Base-by-base conservation (phyloP, 2,113 vertebrate genomes). In the Lucifuga dentata region DNA sequence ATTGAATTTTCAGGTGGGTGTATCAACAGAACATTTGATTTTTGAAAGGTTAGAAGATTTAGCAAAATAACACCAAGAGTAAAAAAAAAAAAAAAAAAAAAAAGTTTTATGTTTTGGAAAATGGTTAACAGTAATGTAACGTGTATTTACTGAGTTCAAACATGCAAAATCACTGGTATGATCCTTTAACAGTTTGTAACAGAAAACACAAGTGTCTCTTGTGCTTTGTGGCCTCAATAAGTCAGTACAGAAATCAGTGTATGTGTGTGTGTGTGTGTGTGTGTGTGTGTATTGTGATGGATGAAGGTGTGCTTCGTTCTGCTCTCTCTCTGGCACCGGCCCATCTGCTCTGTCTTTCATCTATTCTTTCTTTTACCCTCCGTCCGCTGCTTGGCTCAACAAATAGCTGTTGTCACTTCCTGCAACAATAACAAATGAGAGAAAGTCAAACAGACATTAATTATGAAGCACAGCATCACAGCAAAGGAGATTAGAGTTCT, bases 351-450 rank as follows among this genome's bases (percentile, higher is more conserved):
- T 44, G 38, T 17, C 73, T 62, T 81, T 72, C 77, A 49, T 56
- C 65, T 55, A 43, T 71, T 59, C 74, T 78, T 53, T 73, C 51
- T 71, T 73, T 86, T 82, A 81, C 73, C 83, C 85, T 65, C 53
- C 56, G 58, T 65, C 65, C 74, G 72, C 50, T 29, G 32, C 57
- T 53, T 35, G 46, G 55, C 73, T 81, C 69, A 51, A 88, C 83
- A 88, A 89, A 86, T 85, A 82, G 76, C 76, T 23, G 40, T 72
- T 85, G 83, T 92, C 92, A 90, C 89, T 85, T 92, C 79, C 80
- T 41, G 63, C 82, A 68, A 85, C 88, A 76, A 82, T 80, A 90
- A 84, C 88, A 86, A 92, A 92, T 88, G 85, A 90, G 86, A 84
- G 83, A 86, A 65, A 76, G 87, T 69, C 75, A 67, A 91, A 88